Percentiles rank a stretch among this genome's conserved stretches.
Evolutionary conservation across 2,797 vertebrate genomes (phyloP).

Genomic region (Vireo griseus): DNA sequence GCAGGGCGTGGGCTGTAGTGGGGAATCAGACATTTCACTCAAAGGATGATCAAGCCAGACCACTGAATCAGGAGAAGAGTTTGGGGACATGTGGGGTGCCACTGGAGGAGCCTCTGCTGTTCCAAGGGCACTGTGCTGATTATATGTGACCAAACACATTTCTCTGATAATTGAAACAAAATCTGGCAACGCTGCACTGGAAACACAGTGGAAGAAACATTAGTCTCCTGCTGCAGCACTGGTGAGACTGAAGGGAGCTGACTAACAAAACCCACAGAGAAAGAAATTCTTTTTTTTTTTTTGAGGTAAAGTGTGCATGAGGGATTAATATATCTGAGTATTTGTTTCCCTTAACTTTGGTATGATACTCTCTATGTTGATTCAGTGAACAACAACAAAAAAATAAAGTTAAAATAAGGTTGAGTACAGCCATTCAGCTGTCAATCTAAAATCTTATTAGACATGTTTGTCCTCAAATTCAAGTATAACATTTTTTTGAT

Average conservation of each 20-base stretch:
- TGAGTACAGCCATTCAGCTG: slow-evolving; percentile 4
- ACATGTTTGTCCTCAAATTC: slow-evolving; percentile 11
- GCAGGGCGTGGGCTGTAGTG: background rate
- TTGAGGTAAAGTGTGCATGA: background rate
- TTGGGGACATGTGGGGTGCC: background rate
- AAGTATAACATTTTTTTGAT: slow-evolving; percentile 41
- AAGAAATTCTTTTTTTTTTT: background rate
- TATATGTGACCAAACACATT: background rate
- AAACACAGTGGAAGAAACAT: slow-evolving; percentile 22
- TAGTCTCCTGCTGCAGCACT: background rate
- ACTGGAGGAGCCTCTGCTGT: background rate
- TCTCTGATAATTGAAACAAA: background rate
- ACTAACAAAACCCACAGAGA: background rate
- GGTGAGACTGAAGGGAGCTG: background rate
- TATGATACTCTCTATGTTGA: slow-evolving; percentile 12
- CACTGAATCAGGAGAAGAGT: background rate
- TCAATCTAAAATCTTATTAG: slow-evolving; percentile 46
- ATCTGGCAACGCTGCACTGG: background rate
- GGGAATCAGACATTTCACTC: rapidly evolving
- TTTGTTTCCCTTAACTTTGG: slow-evolving; percentile 7
- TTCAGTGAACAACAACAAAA: slow-evolving; percentile 46
- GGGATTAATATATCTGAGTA: slow-evolving; percentile 30
- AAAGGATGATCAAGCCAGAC: background rate
- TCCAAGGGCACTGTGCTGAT: background rate
- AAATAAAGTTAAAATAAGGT: slow-evolving; percentile 54